Evolutionary conservation across 2,113 vertebrate genomes (phyloP), one percentile per base, ranked within the genome.

Genomic region (Silurus glanis): DNA sequence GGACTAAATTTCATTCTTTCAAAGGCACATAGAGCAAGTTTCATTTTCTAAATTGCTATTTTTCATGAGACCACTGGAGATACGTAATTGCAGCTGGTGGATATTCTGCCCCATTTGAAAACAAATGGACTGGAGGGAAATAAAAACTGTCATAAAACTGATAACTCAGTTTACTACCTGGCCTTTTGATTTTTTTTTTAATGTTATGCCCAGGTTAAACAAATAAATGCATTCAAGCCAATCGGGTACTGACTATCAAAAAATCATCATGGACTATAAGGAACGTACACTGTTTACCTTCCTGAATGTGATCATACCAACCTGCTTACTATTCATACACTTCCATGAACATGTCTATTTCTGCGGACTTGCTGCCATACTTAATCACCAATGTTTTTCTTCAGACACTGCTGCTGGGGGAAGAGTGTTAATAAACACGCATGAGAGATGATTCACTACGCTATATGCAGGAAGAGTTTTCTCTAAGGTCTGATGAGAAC

Each of bases 81-180:
- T 49, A 16, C 83, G 85, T 74, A 87, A 91, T 85, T 72, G 83
- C 64, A 82, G 83, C 66, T 78, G 59, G 49, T 69, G 90, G 89
- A 92, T 92, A 88, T 92, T 92, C 92, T 88, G 91, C 71, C 86
- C 56, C 79, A 90, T 91, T 93, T 88, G 90, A 86, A 91, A 92
- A 89, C 87, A 92, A 93, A 91, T 91, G 91, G 91, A 90, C 88
- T 91, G 87, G 86, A 88, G 81, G 72, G 74, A 83, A 83, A 80
- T 82, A 79, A 89, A 51, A 88, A 90, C 83, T 89, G 83, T 91
- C 87, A 86, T 86, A 86, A 91, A 92, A 93, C 92, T 93, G 92
- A 92, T 92, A 89, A 91, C 91, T 93, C 90, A 91, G 91, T 93
- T 92, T 86, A 85, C 83, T 90, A 91, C 92, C 91, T 89, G 85